A percentile compares a stretch with the other conserved stretches of the same genome.
These are phyloP conservation scores for Melanaphis sacchari DNA, from an alignment of 1,140 invertebrate genomes.

Conservation along the genomic window DNA sequence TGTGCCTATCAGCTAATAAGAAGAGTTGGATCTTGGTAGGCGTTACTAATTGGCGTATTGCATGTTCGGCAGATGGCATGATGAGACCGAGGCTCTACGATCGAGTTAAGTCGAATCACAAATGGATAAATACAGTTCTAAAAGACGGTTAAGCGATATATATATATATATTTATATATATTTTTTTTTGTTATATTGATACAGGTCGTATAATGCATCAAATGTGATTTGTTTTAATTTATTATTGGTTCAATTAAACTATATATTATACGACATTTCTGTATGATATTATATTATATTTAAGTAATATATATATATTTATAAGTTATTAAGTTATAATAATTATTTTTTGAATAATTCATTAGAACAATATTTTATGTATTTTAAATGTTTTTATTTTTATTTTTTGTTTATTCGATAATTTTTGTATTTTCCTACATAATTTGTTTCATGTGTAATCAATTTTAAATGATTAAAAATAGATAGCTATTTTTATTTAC, in stretches of 20 bases:
- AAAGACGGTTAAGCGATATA: slow-evolving; percentile 44
- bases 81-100: slow-evolving; percentile 82
- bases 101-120: slow-evolving; percentile 78
- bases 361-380: background rate
- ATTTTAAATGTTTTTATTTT: background rate
- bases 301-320: background rate
- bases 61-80: slow-evolving; percentile 74
- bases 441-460: background rate
- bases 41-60: slow-evolving; percentile 82
- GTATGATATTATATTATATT: background rate
- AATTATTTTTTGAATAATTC: background rate
- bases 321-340: background rate
- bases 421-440: background rate
- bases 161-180: too few species aligned
- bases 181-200: background rate
- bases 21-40: slow-evolving; percentile 77
- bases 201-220: background rate
- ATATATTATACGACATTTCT: background rate
- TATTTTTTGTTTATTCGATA: background rate
- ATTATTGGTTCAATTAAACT: background rate
- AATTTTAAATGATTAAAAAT: background rate
- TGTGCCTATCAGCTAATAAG: slow-evolving; percentile 73
- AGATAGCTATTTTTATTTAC: background rate
- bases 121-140: slow-evolving; percentile 73
- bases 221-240: slow-evolving; percentile 22